phyloP scores from a whole-genome alignment of 2,113 vertebrate genomes.

The Herpailurus yagouaroundi region DNA sequence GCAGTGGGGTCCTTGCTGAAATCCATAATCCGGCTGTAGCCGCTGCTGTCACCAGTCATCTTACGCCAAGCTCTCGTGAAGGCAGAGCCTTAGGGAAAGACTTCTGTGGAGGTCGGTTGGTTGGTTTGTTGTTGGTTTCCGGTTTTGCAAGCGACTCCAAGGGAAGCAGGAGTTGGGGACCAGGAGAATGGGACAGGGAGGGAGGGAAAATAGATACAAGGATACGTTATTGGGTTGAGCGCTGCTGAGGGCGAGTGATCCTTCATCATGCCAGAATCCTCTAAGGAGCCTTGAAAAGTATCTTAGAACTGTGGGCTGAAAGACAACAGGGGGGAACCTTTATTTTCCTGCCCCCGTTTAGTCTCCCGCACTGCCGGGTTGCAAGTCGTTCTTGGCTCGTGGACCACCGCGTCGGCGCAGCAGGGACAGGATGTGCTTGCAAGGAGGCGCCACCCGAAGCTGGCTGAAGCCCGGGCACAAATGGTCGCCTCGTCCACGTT shows the following conservation, averaged over 20 bases:
- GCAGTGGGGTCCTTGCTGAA: background rate
- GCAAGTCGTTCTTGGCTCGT: background rate
- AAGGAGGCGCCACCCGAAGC: background rate
- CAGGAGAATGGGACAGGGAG: background rate
- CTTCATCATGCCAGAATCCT: background rate
- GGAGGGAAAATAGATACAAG: background rate
- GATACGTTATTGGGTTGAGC: background rate
- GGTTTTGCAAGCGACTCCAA: background rate
- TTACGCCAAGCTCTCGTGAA: slow-evolving; percentile 4
- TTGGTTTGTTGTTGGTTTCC: background rate
- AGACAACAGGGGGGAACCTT: background rate
- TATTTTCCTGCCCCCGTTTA: background rate
- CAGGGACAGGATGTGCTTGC: background rate
- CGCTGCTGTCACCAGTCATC: background rate
- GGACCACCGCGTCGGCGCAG: background rate
- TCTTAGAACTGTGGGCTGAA: background rate
- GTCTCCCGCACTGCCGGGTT: background rate
- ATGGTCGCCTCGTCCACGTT: background rate
- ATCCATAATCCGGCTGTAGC: background rate
- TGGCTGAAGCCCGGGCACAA: background rate
- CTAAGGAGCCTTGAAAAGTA: background rate
- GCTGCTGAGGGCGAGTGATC: background rate
- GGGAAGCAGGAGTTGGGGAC: background rate
- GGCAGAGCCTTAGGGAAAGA: background rate
- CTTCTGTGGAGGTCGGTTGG: background rate